Evolutionary conservation across 2,113 vertebrate genomes (phyloP).

Genomic region (Tetrax tetrax): DNA sequence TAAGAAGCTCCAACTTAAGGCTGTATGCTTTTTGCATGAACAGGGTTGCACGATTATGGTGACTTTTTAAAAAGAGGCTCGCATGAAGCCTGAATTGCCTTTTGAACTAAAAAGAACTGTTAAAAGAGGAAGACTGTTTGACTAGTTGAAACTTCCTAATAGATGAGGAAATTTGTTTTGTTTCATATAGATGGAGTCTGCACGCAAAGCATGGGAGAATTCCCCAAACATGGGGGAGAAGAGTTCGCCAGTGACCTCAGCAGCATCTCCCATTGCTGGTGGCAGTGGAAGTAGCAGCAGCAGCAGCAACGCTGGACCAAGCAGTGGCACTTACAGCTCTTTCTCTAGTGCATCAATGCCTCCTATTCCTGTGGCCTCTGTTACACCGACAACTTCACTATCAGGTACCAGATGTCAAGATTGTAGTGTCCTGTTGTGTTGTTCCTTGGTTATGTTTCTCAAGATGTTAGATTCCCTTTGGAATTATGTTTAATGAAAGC

Average conservation of each 20-base stretch:
- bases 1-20: conserved; percentile 22
- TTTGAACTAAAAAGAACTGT: conserved; percentile 11
- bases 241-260: conserved; percentile 88
- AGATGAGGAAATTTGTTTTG: not conserved
- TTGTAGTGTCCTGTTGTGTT: not conserved
- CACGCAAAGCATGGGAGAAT: conserved; percentile 98
- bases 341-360: conserved; percentile 95
- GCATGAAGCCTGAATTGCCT: conserved; percentile 50
- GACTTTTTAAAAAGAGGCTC: conserved; percentile 29
- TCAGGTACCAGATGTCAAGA: conserved; percentile 78
- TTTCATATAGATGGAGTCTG: conserved; percentile 93
- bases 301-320: conserved; percentile 71
- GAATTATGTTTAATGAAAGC: not conserved
- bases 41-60: conserved; percentile 53
- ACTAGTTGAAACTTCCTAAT: conserved; percentile 17
- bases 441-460: not conserved
- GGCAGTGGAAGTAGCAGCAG: conserved; percentile 37
- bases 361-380: conserved; percentile 95
- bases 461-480: not conserved
- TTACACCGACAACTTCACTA: conserved; percentile 94
- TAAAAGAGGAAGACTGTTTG: not conserved
- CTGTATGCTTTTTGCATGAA: conserved; percentile 62
- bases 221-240: conserved; percentile 93
- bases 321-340: conserved; percentile 86
- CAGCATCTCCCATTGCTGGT: conserved; percentile 84